phyloP scores from a whole-genome alignment of 2,797 vertebrate genomes.

The Pangasius mekongensis region DNA sequence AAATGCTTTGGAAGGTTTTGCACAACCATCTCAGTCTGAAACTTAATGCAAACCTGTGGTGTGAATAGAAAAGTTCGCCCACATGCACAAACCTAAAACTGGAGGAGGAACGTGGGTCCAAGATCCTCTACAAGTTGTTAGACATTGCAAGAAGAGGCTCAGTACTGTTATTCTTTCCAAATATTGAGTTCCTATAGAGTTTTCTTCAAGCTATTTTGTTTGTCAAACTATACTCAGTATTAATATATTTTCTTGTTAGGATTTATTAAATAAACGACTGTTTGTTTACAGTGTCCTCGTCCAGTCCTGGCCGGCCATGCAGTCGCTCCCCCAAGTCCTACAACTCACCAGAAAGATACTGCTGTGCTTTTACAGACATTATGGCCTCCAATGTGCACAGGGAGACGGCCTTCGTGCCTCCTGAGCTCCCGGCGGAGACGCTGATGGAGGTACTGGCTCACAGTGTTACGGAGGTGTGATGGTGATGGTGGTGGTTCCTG shows the following conservation, averaged over 20 bases:
- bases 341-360: constrained; percentile 70
- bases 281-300: constrained; percentile 77
- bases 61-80: background rate
- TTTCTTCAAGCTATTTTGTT: background rate
- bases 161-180: background rate
- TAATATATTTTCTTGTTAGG: background rate
- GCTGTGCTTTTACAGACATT: constrained; percentile 74
- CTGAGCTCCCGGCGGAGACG: constrained; percentile 90
- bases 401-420: constrained; percentile 85
- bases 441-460: constrained; percentile 88
- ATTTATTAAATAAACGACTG: background rate
- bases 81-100: background rate
- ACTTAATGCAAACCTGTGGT: background rate
- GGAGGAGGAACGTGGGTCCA: background rate
- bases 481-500: background rate
- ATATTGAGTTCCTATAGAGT: background rate
- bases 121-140: background rate
- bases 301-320: constrained; percentile 80
- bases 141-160: background rate
- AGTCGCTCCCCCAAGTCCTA: constrained; percentile 72
- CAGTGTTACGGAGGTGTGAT: background rate
- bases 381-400: constrained; percentile 77
- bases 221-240: background rate
- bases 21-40: background rate
- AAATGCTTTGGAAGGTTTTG: background rate